Evolutionary conservation across 2,113 vertebrate genomes (phyloP), one percentile per base, ranked within the genome.

Genomic region (Pelecanoides urinatrix): DNA sequence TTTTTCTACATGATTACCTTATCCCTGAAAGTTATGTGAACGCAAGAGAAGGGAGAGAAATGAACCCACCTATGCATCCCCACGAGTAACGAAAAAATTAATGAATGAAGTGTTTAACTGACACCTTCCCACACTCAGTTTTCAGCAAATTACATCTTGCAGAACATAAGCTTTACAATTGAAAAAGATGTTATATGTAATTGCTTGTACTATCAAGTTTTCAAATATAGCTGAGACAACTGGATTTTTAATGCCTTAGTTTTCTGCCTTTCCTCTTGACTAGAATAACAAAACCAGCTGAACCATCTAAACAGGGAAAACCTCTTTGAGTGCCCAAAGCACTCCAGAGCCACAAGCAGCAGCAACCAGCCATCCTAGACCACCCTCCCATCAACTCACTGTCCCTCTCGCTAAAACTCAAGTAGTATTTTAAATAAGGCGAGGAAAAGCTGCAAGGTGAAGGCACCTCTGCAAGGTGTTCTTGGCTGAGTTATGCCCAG

Each of bases 251-350:
- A 80, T 4, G 3, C 14, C 59, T 71, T 26, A 1, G 58, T 80
- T 49, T 45, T 50, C 86, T 70, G 40, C 62, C 65, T 85, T 38
- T 75, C 56, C 32, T 17, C 47, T 45, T 14, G 42, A 15, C 49
- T 38, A 22, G 27, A 61, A 11, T 2, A 44, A 70, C 40, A 49
- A 88, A 72, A 17, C 9, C 66, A 23, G 4, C 49, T 14, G 27
- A 53, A 3, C 4, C 21, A 11, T 26, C 36, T 36, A 13, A 40
- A 40, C 5, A 26, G 25, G 16, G 56, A 40, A 55, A 63, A 25
- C 0, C 0, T 2, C 49, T 68, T 9, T 0, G 2, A 19, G 63
- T 0, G 9, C 36, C 11, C 53, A 25, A 1, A 61, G 87, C 23
- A 9, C 1, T 10, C 53, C 2, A 0, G 2, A 6, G 40, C 7